A percentile compares a stretch with the other conserved stretches of the same genome.
Evolutionary conservation across 2,797 vertebrate genomes (phyloP).

Genomic region (Ataeniobius toweri): DNA sequence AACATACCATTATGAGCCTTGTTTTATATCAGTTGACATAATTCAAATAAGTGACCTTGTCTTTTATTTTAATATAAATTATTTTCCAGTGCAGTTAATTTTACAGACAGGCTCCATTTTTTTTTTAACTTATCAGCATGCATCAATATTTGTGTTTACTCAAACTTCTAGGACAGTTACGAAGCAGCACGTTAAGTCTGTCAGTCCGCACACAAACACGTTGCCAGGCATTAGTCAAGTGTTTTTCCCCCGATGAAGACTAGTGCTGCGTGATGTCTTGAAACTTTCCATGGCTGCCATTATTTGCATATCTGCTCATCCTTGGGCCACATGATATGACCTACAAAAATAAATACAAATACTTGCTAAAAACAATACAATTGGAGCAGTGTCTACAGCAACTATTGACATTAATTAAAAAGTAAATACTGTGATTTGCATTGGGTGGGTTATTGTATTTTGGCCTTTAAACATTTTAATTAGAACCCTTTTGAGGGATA

Average conservation of each 20-base stretch:
- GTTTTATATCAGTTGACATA: constrained; percentile 23
- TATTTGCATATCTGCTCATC: constrained; percentile 16
- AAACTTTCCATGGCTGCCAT: constrained; percentile 4
- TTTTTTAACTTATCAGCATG: constrained; percentile 23
- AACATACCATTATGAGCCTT: constrained; percentile 8
- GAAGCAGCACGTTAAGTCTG: constrained; percentile 29
- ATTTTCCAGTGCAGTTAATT: constrained; percentile 26
- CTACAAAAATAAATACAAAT: constrained; percentile 51
- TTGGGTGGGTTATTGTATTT: constrained; percentile 27
- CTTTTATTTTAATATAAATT: constrained; percentile 45
- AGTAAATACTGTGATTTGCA: constrained; percentile 7
- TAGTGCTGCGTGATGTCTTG: constrained; percentile 16
- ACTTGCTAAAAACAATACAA: neutral
- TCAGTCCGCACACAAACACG: constrained; percentile 26
- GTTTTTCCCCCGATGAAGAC: constrained; percentile 27
- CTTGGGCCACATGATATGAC: constrained; percentile 61
- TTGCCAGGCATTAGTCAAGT: constrained; percentile 21
- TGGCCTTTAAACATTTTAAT: constrained; percentile 51
- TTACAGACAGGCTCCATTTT: constrained; percentile 15
- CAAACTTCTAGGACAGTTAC: constrained; percentile 35
- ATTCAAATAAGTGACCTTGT: constrained; percentile 44
- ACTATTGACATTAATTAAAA: constrained; percentile 31
- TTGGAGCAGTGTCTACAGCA: constrained; percentile 2
- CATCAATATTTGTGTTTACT: constrained; percentile 49
- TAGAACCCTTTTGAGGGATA: constrained; percentile 46